These are phyloP conservation scores for Erebia ligea DNA, from an alignment of 2,888 invertebrate species.

Conservation along the genomic window DNA sequence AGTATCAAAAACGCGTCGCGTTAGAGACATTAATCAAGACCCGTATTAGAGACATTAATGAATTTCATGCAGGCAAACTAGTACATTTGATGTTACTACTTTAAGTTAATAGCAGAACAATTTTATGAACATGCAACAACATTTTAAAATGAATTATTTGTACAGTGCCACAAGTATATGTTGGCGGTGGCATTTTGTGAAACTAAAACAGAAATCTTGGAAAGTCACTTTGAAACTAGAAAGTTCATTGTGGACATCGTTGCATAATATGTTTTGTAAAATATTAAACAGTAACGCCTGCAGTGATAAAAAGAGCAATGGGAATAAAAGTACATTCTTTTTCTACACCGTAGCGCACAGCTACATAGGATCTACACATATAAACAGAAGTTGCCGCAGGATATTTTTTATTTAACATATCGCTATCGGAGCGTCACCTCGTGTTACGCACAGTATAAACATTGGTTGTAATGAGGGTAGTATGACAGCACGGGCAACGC, in stretches of 20 bases:
- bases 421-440: constrained; percentile 55
- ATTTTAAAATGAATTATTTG: too few species aligned
- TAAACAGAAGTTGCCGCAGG: constrained; percentile 23
- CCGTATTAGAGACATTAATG: not conserved
- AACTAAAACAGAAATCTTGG: not conserved
- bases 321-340: too few species aligned
- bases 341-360: too few species aligned
- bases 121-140: too few species aligned
- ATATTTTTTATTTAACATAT: constrained; percentile 54
- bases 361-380: too few species aligned
- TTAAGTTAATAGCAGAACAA: not conserved
- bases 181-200: not conserved
- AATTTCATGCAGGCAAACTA: not conserved
- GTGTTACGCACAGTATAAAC: constrained; percentile 68
- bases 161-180: not conserved
- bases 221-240: too few species aligned
- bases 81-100: not conserved
- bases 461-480: constrained; percentile 64
- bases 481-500: constrained; percentile 51
- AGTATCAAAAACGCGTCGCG: constrained; percentile 49
- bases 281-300: too few species aligned
- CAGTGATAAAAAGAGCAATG: too few species aligned
- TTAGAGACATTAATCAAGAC: constrained; percentile 45
- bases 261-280: too few species aligned
- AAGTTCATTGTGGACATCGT: too few species aligned